Evolutionary conservation across 2,888 invertebrate species (phyloP).

Genomic region (Diadegma fenestrale): DNA sequence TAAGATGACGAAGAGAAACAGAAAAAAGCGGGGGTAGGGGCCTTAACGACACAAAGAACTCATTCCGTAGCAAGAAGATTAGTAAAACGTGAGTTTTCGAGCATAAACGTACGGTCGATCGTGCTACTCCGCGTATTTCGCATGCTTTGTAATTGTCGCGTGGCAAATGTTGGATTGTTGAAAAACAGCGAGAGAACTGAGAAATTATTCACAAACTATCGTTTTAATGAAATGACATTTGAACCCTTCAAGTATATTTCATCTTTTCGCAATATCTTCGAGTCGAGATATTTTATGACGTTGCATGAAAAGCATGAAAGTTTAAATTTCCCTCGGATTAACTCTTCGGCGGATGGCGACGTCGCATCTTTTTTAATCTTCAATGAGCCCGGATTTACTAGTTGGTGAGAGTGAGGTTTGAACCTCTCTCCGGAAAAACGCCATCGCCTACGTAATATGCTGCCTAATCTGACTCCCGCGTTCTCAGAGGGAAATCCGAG

Average conservation of each 20-base stretch:
- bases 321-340: neutral
- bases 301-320: neutral
- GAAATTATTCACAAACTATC: neutral
- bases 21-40: neutral
- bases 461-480: conserved; percentile 48
- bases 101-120: conserved; percentile 6
- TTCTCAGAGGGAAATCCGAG: conserved; percentile 16
- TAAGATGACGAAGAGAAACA: neutral
- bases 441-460: conserved; percentile 34
- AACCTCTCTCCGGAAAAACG: conserved; percentile 14
- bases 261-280: neutral
- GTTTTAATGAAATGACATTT: neutral
- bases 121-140: conserved; percentile 26
- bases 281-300: neutral
- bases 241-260: neutral
- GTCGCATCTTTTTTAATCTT: neutral
- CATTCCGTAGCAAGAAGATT: conserved; percentile 25
- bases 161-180: neutral
- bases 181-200: neutral
- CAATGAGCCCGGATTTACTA: conserved; percentile 4
- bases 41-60: conserved; percentile 56
- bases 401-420: neutral
- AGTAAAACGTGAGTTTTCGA: conserved; percentile 47
- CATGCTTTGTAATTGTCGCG: neutral
- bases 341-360: neutral